Percentiles rank a stretch among this genome's conserved stretches.
phyloP scores from a whole-genome alignment of 2,113 vertebrate species.

The Ctenodactylus gundi region DNA sequence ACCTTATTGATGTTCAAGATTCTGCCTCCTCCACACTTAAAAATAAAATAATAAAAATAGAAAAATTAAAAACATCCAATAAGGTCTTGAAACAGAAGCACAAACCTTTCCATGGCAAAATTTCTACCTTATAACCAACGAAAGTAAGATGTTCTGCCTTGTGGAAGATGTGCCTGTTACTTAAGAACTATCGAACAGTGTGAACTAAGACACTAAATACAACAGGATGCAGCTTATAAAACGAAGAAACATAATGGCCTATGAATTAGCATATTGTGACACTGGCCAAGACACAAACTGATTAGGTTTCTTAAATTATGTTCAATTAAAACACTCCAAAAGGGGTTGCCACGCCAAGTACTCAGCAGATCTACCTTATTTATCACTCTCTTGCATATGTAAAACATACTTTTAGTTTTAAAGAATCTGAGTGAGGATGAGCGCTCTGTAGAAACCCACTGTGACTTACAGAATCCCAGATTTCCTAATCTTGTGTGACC shows the following conservation, averaged over 20 bases:
- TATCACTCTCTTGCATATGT: background rate
- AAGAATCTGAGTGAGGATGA: background rate
- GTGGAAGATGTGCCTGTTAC: background rate
- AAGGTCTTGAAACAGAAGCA: background rate
- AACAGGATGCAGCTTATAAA: background rate
- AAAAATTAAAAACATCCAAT: background rate
- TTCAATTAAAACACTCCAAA: background rate
- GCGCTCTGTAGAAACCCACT: background rate
- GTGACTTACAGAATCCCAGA: background rate
- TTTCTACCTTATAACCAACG: background rate
- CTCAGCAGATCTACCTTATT: background rate
- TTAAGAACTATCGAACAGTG: background rate
- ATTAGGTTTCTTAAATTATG: background rate
- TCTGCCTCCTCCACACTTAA: background rate
- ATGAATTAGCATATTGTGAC: background rate
- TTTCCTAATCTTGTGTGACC: background rate
- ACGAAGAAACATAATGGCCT: background rate
- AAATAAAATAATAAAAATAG: background rate
- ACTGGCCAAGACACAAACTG: background rate
- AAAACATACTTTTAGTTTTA: background rate
- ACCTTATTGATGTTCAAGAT: background rate
- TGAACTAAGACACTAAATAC: background rate
- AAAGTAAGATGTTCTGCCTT: background rate
- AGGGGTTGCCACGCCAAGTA: background rate
- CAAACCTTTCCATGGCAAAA: background rate